These are phyloP conservation scores for Drosophila rellima DNA, from an alignment of 2,888 invertebrate genomes.

Conservation along the genomic window DNA sequence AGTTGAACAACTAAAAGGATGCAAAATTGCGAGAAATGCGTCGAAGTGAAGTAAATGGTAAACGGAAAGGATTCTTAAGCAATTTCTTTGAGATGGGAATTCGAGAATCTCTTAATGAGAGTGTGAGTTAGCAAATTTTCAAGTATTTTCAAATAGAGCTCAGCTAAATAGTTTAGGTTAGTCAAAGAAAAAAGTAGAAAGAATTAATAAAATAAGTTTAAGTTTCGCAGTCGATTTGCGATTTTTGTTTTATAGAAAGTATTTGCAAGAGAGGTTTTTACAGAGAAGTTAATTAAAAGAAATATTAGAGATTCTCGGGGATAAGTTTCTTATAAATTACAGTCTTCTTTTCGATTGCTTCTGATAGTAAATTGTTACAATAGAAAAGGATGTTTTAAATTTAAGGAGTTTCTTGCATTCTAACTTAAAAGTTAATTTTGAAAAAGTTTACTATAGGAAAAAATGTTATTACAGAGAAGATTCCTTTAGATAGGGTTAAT, in stretches of 20 bases:
- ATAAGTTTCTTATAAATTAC: not conserved
- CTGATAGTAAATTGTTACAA: not conserved
- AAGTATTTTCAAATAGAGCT: slow-evolving; percentile 2
- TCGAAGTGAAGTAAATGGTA: slow-evolving; percentile 15
- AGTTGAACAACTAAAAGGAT: slow-evolving; percentile 27
- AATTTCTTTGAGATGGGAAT: slow-evolving; percentile 31
- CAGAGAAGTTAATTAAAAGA: not conserved
- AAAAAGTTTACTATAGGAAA: too few relatives aligned
- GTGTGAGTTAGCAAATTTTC: slow-evolving; percentile 8
- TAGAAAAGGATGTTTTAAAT: too few relatives aligned
- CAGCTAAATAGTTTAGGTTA: slow-evolving; percentile 7
- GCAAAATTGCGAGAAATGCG: slow-evolving; percentile 35
- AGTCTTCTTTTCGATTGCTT: not conserved
- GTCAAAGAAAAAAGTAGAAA: not conserved
- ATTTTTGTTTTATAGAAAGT: not conserved
- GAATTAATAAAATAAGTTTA: not conserved
- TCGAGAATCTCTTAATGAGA: slow-evolving; percentile 12
- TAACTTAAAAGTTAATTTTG: too few relatives aligned
- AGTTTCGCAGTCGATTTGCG: not conserved
- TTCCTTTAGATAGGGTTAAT: too few relatives aligned
- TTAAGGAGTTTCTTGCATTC: too few relatives aligned
- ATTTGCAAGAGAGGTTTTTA: not conserved
- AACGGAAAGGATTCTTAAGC: slow-evolving; percentile 22
- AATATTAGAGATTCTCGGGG: not conserved
- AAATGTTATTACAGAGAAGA: too few relatives aligned